These are phyloP conservation scores for Noctua comes DNA, from an alignment of 2,888 invertebrate genomes.

Conservation along the genomic window DNA sequence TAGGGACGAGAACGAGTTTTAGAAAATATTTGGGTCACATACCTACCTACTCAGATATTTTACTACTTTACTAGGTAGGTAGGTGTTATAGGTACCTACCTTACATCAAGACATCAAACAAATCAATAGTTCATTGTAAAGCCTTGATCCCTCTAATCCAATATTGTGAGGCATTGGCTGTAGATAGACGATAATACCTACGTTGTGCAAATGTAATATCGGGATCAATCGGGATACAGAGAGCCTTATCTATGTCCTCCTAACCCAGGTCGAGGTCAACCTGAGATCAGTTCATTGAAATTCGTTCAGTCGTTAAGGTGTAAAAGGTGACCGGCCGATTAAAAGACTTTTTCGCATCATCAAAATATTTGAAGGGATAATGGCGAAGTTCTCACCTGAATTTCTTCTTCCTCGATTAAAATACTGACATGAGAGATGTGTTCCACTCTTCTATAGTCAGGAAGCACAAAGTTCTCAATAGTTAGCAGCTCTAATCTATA, in stretches of 20 bases:
- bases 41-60: neutral
- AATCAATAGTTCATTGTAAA: neutral
- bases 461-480: conserved; percentile 54
- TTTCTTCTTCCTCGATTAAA: conserved; percentile 68
- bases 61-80: neutral
- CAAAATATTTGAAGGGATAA: neutral
- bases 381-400: conserved; percentile 71
- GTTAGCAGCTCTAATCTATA: conserved; percentile 77
- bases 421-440: conserved; percentile 75
- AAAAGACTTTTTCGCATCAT: too few species aligned
- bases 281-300: neutral
- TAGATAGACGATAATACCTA: neutral
- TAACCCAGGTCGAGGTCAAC: neutral
- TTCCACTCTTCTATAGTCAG: conserved; percentile 54
- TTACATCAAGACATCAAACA: neutral
- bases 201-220: neutral
- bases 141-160: conserved; percentile 34
- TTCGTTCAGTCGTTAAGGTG: too few species aligned
- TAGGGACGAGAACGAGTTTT: neutral
- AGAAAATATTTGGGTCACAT: neutral
- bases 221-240: neutral
- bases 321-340: too few species aligned
- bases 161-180: conserved; percentile 13
- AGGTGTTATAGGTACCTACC: neutral
- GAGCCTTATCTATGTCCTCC: neutral